Conservation (phyloP, 2,888 invertebrate genomes). For the Protodeltote pygarga region DNA sequence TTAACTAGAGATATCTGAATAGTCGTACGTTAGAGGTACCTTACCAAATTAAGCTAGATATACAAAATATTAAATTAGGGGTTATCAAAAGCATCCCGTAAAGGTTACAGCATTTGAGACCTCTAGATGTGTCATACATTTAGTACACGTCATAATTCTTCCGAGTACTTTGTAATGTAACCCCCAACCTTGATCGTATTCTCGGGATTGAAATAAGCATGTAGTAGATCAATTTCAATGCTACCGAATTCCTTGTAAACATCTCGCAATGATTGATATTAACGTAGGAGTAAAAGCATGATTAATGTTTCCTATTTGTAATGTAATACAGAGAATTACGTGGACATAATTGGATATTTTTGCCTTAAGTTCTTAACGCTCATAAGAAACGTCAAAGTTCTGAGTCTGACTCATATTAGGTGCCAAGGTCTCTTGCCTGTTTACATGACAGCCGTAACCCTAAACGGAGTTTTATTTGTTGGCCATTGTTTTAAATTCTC, state of each 20-base stretch:
- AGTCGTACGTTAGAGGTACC: too few relatives aligned
- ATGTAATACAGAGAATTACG: constrained; percentile 36
- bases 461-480: constrained; percentile 44
- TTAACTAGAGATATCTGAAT: too few relatives aligned
- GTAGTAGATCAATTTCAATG: constrained; percentile 26
- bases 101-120: too few relatives aligned
- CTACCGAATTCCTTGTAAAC: constrained; percentile 38
- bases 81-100: too few relatives aligned
- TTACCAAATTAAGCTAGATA: too few relatives aligned
- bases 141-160: too few relatives aligned
- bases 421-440: constrained; percentile 50
- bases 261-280: constrained; percentile 42
- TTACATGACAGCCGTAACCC: constrained; percentile 35
- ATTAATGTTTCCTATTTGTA: constrained; percentile 51
- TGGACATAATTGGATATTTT: constrained; percentile 60
- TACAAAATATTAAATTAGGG: too few relatives aligned
- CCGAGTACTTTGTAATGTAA: too few relatives aligned
- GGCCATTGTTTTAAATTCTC: constrained; percentile 29
- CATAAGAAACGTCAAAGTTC: constrained; percentile 45
- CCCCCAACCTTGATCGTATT: constrained; percentile 30
- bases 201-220: constrained; percentile 20
- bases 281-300: constrained; percentile 42
- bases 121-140: too few relatives aligned
- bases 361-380: constrained; percentile 51
- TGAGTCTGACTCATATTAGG: constrained; percentile 64